phyloP scores from a whole-genome alignment of 1,140 invertebrate species.

The Calliphora vicina region DNA sequence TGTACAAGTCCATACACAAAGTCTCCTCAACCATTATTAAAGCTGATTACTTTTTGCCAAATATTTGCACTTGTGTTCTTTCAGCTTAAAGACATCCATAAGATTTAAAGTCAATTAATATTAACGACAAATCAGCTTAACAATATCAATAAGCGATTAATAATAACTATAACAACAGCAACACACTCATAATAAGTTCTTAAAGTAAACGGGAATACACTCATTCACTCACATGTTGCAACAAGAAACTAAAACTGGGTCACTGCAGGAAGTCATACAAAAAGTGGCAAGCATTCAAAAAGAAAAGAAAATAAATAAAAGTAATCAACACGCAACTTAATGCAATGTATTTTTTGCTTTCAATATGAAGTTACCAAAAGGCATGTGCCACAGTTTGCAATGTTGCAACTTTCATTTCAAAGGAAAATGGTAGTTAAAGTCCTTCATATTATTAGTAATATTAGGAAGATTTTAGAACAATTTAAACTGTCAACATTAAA shows the following conservation, averaged over 20 bases:
- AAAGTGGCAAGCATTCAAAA: too few relatives aligned
- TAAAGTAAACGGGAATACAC: background rate
- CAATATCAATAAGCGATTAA: constrained; percentile 34
- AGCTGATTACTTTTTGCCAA: background rate
- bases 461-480: too few relatives aligned
- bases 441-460: too few relatives aligned
- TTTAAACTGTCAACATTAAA: too few relatives aligned
- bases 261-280: constrained; percentile 29
- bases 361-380: too few relatives aligned
- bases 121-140: constrained; percentile 35
- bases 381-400: constrained; percentile 17
- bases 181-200: background rate
- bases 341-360: background rate
- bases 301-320: background rate
- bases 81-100: background rate
- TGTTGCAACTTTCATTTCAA: background rate
- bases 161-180: background rate
- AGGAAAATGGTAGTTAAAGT: background rate
- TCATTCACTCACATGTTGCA: background rate
- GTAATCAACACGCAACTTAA: constrained; percentile 32
- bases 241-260: constrained; percentile 6
- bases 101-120: constrained; percentile 34
- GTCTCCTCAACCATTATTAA: background rate
- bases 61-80: constrained; percentile 29
- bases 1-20: background rate